Conservation (phyloP, 1,140 invertebrate species). For the Dendrolimus punctatus region DNA sequence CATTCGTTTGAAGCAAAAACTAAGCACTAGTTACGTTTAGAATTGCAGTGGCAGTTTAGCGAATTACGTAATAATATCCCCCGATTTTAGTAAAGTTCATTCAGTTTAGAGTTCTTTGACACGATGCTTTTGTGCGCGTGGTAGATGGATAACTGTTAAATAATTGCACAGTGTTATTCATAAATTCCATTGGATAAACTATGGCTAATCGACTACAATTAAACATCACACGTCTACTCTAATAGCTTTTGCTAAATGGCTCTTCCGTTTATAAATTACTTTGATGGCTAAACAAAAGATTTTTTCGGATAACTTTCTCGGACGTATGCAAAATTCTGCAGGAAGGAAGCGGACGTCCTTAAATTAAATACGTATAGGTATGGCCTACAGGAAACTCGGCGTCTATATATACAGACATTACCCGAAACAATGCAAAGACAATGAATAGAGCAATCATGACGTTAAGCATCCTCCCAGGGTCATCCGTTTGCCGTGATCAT, state of each 20-base stretch:
- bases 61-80: too few relatives aligned
- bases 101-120: too few relatives aligned
- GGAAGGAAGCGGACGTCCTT: conserved; percentile 63
- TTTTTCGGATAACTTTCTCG: conserved; percentile 29
- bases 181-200: neutral
- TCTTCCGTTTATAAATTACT: conserved; percentile 26
- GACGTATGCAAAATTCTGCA: conserved; percentile 37
- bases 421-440: conserved; percentile 39
- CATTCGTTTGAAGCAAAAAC: too few relatives aligned
- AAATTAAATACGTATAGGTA: conserved; percentile 30
- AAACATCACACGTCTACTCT: neutral
- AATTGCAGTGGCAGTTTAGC: too few relatives aligned
- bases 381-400: conserved; percentile 49
- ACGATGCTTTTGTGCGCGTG: too few relatives aligned
- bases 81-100: too few relatives aligned
- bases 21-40: too few relatives aligned
- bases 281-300: conserved; percentile 17
- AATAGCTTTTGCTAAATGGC: conserved; percentile 14
- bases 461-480: conserved; percentile 17
- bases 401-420: conserved; percentile 25
- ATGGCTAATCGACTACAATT: neutral
- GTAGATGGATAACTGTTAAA: too few relatives aligned
- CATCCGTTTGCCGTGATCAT: conserved; percentile 11
- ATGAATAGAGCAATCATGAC: conserved; percentile 26
- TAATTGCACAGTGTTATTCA: too few relatives aligned